Conservation (phyloP, 92 coral and sea anemone species). For the Siderastrea siderea region DNA sequence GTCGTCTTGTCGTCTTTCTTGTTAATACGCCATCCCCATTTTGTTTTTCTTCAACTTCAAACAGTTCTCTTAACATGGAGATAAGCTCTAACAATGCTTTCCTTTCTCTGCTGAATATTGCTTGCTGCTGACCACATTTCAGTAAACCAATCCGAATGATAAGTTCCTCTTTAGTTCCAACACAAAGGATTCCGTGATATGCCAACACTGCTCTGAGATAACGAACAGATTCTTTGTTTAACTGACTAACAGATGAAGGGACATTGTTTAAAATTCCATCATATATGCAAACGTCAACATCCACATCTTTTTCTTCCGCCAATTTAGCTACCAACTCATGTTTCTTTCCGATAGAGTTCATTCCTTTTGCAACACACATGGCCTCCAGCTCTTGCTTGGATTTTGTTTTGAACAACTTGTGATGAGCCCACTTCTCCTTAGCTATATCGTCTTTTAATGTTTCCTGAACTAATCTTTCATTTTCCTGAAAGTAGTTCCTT, state of each 20-base stretch:
- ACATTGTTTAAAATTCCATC: constrained; percentile 45
- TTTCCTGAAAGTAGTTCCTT: constrained; percentile 1
- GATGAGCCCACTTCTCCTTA: too few relatives aligned
- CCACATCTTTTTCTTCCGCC: constrained; percentile 7
- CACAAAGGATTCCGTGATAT: constrained; percentile 44
- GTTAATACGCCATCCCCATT: constrained; percentile 16
- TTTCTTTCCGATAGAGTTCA: constrained; percentile 20
- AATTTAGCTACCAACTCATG: constrained; percentile 22
- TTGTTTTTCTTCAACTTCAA: constrained; percentile 33
- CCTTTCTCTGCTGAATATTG: constrained; percentile 52
- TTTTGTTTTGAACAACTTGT: too few relatives aligned
- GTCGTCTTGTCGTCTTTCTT: constrained; percentile 46
- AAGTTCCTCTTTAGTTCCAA: constrained; percentile 44
- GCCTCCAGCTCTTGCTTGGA: constrained; percentile 36
- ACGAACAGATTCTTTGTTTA: constrained; percentile 32
- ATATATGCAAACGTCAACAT: constrained; percentile 21
- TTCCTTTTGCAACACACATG: constrained; percentile 19
- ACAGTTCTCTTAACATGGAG: constrained; percentile 30
- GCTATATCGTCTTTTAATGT: constrained; percentile 5
- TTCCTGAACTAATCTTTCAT: background rate
- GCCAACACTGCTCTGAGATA: constrained; percentile 43
- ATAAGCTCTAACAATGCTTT: constrained; percentile 44
- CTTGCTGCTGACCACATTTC: constrained; percentile 50
- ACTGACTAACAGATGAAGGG: constrained; percentile 50
- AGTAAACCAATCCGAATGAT: constrained; percentile 43